Evolutionary conservation across 2,888 invertebrate species (phyloP).

Genomic region (Drosophila formosana): DNA sequence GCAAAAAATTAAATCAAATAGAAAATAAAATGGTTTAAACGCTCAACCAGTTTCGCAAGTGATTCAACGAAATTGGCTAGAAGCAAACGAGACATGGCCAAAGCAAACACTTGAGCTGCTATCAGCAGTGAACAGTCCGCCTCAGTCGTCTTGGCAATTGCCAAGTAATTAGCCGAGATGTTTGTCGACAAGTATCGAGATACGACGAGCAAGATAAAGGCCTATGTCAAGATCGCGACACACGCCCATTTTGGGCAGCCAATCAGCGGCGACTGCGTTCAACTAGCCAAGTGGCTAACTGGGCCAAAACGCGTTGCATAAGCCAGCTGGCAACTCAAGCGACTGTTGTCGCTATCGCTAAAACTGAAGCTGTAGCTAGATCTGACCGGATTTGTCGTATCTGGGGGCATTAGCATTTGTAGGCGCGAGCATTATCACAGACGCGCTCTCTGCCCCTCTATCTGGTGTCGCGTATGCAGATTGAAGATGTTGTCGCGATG

Average conservation of each 20-base stretch:
- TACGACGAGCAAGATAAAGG: constrained; percentile 26
- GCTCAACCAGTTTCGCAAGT: constrained; percentile 36
- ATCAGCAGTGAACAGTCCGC: constrained; percentile 3
- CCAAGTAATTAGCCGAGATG: constrained; percentile 1
- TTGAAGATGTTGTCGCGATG: constrained; percentile 47
- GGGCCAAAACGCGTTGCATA: constrained; percentile 30
- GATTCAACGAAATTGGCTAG: constrained; percentile 15
- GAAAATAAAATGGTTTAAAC: neutral
- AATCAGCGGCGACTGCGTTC: constrained; percentile 20
- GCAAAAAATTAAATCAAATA: neutral
- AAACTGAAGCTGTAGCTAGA: neutral
- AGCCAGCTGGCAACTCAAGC: constrained; percentile 8
- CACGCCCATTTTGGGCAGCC: constrained; percentile 43
- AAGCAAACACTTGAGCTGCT: constrained; percentile 16
- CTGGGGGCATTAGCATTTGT: constrained; percentile 47
- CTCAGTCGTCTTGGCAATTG: neutral
- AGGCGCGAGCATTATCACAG: constrained; percentile 20
- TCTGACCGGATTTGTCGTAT: constrained; percentile 6
- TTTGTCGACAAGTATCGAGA: constrained; percentile 13
- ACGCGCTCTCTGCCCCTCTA: neutral
- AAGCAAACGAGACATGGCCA: constrained; percentile 4
- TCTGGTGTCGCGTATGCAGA: constrained; percentile 57
- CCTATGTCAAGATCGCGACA: constrained; percentile 46
- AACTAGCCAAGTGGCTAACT: constrained; percentile 21
- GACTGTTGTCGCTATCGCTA: neutral